Conservation (phyloP, 2,888 invertebrate genomes). For the Esperia sulphurella region DNA sequence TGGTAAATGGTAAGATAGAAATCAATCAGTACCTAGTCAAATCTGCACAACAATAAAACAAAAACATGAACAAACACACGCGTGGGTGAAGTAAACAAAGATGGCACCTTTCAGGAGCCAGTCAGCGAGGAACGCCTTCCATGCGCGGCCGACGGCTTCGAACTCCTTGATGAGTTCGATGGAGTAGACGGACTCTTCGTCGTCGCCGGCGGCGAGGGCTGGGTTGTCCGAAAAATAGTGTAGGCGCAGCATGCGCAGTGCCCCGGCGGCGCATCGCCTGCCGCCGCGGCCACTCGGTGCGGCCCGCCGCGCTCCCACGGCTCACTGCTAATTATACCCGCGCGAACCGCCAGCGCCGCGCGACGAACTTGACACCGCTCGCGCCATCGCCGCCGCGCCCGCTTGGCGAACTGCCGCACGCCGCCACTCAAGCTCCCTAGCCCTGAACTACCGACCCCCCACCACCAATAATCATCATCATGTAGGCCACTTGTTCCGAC, state of each 20-base stretch:
- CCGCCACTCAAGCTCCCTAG: constrained; percentile 19
- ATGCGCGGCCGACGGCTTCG: constrained; percentile 86
- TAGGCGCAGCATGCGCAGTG: constrained; percentile 86
- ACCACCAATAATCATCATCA: too few relatives aligned
- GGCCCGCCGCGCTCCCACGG: constrained; percentile 74
- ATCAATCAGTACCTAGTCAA: background rate
- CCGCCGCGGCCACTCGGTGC: constrained; percentile 58
- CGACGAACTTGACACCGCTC: constrained; percentile 46
- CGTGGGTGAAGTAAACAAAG: constrained; percentile 52
- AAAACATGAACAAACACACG: constrained; percentile 34
- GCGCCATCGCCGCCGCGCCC: constrained; percentile 22
- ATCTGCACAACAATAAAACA: constrained; percentile 31
- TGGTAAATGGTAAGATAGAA: background rate
- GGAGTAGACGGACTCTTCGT: constrained; percentile 83
- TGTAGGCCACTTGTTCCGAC: too few relatives aligned
- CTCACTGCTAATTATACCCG: constrained; percentile 73
- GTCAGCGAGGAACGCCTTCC: constrained; percentile 88
- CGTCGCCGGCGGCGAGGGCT: constrained; percentile 82
- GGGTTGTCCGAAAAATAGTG: constrained; percentile 91
- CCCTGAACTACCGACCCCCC: too few relatives aligned
- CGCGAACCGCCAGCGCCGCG: constrained; percentile 29
- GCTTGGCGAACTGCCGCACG: constrained; percentile 44
- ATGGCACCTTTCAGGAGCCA: constrained; percentile 76
- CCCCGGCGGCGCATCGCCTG: constrained; percentile 68
- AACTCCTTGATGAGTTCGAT: constrained; percentile 93